Conservation (phyloP, 1,140 invertebrate genomes). For the Anthonomus grandis region DNA sequence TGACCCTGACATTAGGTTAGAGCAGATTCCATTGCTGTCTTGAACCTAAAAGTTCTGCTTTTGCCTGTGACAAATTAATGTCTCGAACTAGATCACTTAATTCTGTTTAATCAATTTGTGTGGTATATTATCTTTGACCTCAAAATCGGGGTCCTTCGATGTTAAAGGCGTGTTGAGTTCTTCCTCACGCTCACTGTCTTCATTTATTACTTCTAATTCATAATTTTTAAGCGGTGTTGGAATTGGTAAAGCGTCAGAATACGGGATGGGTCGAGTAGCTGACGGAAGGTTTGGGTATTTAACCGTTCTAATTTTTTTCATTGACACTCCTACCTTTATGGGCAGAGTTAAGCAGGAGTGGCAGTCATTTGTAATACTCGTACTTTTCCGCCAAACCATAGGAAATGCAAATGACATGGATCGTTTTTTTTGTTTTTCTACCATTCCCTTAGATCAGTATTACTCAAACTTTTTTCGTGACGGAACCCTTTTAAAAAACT, state of each 20-base stretch:
- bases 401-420: conserved; percentile 29
- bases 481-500: no score
- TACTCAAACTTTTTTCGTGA: no score
- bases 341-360: no score
- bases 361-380: no score
- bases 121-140: not conserved
- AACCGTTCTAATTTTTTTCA: no score
- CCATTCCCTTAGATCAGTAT: no score
- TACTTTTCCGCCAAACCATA: no score
- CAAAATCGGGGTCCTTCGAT: not conserved
- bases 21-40: conserved; percentile 9
- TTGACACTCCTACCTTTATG: conserved; percentile 4
- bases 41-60: no score
- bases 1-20: not conserved
- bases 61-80: conserved; percentile 11
- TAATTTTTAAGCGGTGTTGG: no score
- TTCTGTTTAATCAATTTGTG: conserved; percentile 2
- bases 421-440: conserved; percentile 13
- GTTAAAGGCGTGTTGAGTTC: not conserved
- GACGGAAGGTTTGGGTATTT: no score
- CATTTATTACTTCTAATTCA: no score
- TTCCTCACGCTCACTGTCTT: not conserved
- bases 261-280: no score
- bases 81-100: conserved; percentile 6
- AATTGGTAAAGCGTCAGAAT: conserved; percentile 1